These are phyloP conservation scores for Andinoacara biseriatus DNA, from an alignment of 2,113 vertebrate genomes.

Conservation along the genomic window DNA sequence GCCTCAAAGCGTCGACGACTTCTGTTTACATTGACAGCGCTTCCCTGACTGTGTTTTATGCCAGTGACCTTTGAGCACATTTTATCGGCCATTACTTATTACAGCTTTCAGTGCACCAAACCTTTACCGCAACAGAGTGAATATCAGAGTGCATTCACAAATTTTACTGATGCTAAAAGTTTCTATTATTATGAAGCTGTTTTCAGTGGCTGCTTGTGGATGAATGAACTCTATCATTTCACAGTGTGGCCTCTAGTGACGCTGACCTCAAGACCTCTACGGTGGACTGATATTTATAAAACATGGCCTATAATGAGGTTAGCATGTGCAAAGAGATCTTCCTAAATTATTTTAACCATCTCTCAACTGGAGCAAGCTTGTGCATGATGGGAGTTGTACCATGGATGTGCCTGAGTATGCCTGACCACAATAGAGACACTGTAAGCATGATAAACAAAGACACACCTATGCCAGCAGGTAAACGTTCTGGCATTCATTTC, in stretches of 20 bases:
- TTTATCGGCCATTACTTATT: not conserved
- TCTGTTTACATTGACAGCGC: not conserved
- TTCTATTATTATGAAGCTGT: too few species aligned
- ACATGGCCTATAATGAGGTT: not conserved
- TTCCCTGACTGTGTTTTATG: not conserved
- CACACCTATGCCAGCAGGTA: not conserved
- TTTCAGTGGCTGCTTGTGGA: too few species aligned
- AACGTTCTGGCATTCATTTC: not conserved
- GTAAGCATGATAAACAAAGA: not conserved
- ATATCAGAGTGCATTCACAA: accelerated
- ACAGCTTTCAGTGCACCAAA: not conserved
- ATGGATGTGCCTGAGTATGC: accelerated
- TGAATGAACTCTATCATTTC: not conserved
- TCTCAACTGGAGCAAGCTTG: not conserved
- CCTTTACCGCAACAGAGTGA: accelerated
- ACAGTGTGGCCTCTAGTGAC: not conserved
- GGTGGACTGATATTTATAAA: not conserved
- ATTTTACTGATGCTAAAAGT: too few species aligned
- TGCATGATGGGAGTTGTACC: not conserved
- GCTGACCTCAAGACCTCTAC: not conserved
- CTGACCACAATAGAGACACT: not conserved
- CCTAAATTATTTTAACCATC: too few species aligned
- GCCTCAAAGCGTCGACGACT: accelerated
- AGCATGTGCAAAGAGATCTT: accelerated
- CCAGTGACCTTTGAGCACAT: not conserved